Base-by-base conservation (phyloP, 2,888 invertebrate species). In the Suillia variegata region DNA sequence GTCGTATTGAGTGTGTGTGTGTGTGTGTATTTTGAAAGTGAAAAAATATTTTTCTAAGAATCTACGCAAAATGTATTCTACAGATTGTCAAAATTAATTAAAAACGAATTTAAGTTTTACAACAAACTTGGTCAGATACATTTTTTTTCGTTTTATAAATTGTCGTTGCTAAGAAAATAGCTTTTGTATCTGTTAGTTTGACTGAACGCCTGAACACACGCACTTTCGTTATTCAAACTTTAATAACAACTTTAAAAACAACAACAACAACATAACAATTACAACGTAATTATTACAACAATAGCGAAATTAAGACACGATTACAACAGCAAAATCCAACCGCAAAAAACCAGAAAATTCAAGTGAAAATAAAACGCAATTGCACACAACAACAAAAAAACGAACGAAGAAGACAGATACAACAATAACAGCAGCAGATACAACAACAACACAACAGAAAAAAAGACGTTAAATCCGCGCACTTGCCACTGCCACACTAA, bases 401-500 rank as follows among this genome's bases (percentile, higher is more conserved):
- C 12, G 10, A 54, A 1, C 15, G 24, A 24, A 54, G 18, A 52
- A 54, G 22, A 1, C 12, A 17, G 18, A 38, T 26, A 22, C 42
- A 21, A 42, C 24, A 56, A 24, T 21, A 54, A 26, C 6, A 24
- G 12, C 12, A 42, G 42, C 2, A 31, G 20, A 45, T 10, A 31
- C 31, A 60, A 18, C 42, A 54, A 17, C 21, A 45, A 18, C 13
- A 54, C n/a, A n/a, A n/a, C n/a, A n/a, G n/a, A 47, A 3, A 18
- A 47, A 45, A n/a, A 45, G n/a, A 52, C 26, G 54, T 54, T 31
- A 47, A 52, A 51, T 8, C 24, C 49, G 54, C 49, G 54, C 59
- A 59, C 55, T 59, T 59, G 59, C 24, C 52, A 52, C 50, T 51
- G 50, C 34, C 33, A 52, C 34, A n/a, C n/a, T n/a, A n/a, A n/a